Percentiles rank a stretch among this genome's conserved stretches.
Conservation (phyloP, 2,888 invertebrate species). For the Cheilosia impressa region DNA sequence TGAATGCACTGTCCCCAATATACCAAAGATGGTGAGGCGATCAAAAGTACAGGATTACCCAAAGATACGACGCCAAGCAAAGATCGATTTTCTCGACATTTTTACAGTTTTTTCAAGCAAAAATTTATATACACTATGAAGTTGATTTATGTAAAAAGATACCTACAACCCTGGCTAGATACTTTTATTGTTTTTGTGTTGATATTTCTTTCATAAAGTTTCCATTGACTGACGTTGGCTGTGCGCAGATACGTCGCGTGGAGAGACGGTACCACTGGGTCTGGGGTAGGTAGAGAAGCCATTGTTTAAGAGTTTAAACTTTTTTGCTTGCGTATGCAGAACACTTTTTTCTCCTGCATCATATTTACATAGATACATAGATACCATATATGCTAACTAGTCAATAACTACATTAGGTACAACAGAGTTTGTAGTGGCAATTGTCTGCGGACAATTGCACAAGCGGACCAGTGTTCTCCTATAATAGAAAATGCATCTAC, state of each 20-base stretch:
- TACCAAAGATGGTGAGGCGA: slow-evolving; percentile 14
- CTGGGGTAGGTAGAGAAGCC: slow-evolving; percentile 2
- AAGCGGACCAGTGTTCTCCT: slow-evolving; percentile 12
- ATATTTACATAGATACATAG: slow-evolving; percentile 28
- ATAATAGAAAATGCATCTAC: slow-evolving; percentile 3
- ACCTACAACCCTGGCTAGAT: slow-evolving; percentile 11
- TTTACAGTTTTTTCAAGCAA: slow-evolving; percentile 26
- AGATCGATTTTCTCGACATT: slow-evolving; percentile 25
- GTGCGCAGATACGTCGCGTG: slow-evolving; percentile 26
- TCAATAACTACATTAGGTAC: slow-evolving; percentile 12
- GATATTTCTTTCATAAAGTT: slow-evolving; percentile 39
- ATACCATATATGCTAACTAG: slow-evolving; percentile 18
- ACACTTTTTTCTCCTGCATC: background rate
- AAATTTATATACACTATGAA: background rate
- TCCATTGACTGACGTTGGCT: slow-evolving; percentile 23
- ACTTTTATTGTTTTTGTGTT: slow-evolving; percentile 17
- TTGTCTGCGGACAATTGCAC: slow-evolving; percentile 59
- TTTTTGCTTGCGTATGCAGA: slow-evolving; percentile 40
- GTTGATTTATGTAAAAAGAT: slow-evolving; percentile 20
- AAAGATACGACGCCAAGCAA: slow-evolving; percentile 18
- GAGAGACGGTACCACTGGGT: background rate
- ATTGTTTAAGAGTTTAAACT: slow-evolving; percentile 44
- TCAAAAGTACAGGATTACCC: slow-evolving; percentile 37
- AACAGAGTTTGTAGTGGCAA: slow-evolving; percentile 35
- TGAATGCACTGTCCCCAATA: slow-evolving; percentile 55